Conservation (phyloP, 2,797 vertebrate genomes). For the Chromobotia macracanthus region DNA sequence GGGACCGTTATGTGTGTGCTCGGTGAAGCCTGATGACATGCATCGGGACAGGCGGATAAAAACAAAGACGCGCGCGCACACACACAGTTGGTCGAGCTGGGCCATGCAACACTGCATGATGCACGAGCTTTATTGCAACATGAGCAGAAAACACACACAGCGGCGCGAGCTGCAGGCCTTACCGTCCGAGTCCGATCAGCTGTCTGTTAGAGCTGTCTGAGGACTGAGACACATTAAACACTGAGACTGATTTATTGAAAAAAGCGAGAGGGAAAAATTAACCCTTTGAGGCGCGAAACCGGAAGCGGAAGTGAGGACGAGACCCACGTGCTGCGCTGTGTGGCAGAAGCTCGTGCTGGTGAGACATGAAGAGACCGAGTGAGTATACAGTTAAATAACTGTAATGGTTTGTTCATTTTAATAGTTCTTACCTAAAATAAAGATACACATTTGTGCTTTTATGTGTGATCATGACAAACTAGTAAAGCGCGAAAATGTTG, state of each 20-base stretch:
- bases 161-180: slow-evolving; percentile 38
- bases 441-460: background rate
- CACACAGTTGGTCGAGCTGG: background rate
- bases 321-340: slow-evolving; percentile 34
- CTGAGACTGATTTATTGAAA: slow-evolving; percentile 55
- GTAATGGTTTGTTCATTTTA: background rate
- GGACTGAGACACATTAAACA: slow-evolving; percentile 49
- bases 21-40: slow-evolving; percentile 12
- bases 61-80: slow-evolving; percentile 1
- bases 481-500: background rate
- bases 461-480: too few species aligned
- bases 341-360: slow-evolving; percentile 8
- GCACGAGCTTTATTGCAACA: slow-evolving; percentile 18
- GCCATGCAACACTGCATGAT: slow-evolving; percentile 30
- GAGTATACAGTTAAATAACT: slow-evolving; percentile 56
- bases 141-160: background rate
- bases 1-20: slow-evolving; percentile 18
- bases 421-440: fast-evolving
- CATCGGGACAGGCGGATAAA: slow-evolving; percentile 32
- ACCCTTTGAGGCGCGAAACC: slow-evolving; percentile 46
- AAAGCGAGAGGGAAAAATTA: slow-evolving; percentile 48
- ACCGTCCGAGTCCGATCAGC: slow-evolving; percentile 51
- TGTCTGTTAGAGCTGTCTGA: slow-evolving; percentile 27
- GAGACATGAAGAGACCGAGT: slow-evolving; percentile 80
- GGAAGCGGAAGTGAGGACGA: slow-evolving; percentile 55